Evolutionary conservation across 2,888 invertebrate species (phyloP).

Genomic region (Melieria omissa): DNA sequence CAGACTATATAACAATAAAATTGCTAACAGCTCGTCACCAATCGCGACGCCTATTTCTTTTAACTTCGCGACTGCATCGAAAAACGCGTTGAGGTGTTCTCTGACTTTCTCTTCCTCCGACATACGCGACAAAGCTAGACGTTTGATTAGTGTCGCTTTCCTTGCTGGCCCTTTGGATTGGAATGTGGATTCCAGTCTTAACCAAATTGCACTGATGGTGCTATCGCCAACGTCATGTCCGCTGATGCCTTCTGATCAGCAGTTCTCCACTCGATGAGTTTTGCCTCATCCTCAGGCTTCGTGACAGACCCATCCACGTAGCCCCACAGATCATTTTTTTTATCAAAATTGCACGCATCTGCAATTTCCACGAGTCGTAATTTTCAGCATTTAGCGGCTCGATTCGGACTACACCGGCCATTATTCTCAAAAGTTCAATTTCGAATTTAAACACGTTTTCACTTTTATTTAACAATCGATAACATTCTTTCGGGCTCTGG

Average conservation of each 20-base stretch:
- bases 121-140: constrained; percentile 58
- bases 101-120: constrained; percentile 53
- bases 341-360: constrained; percentile 42
- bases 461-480: neutral
- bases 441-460: neutral
- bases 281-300: constrained; percentile 12
- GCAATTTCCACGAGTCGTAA: constrained; percentile 43
- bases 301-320: constrained; percentile 32
- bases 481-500: constrained; percentile 11
- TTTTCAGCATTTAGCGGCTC: constrained; percentile 42
- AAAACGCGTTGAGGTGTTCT: constrained; percentile 57
- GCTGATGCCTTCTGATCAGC: constrained; percentile 44
- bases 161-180: constrained; percentile 62
- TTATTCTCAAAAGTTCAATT: constrained; percentile 1
- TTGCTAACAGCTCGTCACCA: constrained; percentile 53
- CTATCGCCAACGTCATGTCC: constrained; percentile 44
- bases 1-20: constrained; percentile 58
- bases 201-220: constrained; percentile 56
- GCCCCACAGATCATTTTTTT: constrained; percentile 43
- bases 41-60: constrained; percentile 54
- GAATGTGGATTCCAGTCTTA: constrained; percentile 56
- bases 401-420: constrained; percentile 35
- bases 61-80: constrained; percentile 58
- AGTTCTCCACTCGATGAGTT: constrained; percentile 24
- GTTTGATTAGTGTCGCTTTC: constrained; percentile 63